Percentiles rank a stretch among this genome's conserved stretches.
These are phyloP conservation scores for Arenaria interpres DNA, from an alignment of 2,113 vertebrate species.

Conservation along the genomic window DNA sequence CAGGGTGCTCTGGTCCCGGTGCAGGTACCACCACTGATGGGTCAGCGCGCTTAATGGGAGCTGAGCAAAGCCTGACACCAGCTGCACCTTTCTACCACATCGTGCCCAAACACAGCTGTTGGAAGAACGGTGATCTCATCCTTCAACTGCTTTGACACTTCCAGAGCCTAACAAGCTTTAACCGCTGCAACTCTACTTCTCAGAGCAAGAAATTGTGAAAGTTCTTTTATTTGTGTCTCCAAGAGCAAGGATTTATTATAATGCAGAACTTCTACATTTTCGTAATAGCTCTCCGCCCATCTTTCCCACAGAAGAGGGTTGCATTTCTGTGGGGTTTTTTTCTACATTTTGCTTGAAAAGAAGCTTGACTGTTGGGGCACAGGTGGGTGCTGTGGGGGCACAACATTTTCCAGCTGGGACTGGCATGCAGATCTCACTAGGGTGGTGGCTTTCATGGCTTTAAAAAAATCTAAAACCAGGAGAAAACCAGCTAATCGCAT, in stretches of 20 bases:
- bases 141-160: background rate
- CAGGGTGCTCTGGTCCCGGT: background rate
- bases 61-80: background rate
- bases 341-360: background rate
- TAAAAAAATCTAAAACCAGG: background rate
- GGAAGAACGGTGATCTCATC: background rate
- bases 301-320: background rate
- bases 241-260: background rate
- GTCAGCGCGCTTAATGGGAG: background rate
- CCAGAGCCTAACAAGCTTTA: background rate
- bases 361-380: background rate
- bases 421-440: background rate
- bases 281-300: background rate
- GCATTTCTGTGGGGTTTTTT: slow-evolving; percentile 7
- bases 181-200: background rate
- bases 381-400: slow-evolving; percentile 29
- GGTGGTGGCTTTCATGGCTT: background rate
- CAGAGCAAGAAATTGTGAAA: background rate
- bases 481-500: background rate
- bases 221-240: background rate
- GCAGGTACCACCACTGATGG: rapidly evolving
- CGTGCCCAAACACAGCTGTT: rapidly evolving
- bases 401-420: background rate
- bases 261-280: background rate
- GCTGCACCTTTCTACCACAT: background rate